Evolutionary conservation across 2,113 vertebrate species (phyloP), one percentile per base, ranked within the genome.

Genomic region (Festucalex cinctus): DNA sequence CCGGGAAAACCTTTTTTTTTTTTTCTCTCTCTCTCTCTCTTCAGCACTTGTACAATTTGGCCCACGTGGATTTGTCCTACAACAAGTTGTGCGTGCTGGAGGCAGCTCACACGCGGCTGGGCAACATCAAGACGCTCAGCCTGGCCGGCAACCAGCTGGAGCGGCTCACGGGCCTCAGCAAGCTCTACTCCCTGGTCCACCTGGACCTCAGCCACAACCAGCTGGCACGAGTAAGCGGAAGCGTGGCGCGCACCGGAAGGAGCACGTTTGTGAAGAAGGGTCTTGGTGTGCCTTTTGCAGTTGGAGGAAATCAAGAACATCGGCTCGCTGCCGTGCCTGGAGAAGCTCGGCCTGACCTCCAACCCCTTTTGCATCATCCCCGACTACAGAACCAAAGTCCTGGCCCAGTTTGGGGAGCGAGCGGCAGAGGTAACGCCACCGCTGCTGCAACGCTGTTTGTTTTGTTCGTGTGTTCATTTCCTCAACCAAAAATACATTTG

Each of bases 321-420:
- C 1, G 93, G 95, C 60, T 88, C 63, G 57, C 91, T 99, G 7
- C 97, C 97, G 0, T 99, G 97, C 83, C 84, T 99, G 67, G 97
- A 99, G 85, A 94, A 92, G 5, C 90, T 99, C 71, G 70, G 86
- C 32, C 86, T 99, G 65, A 88, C 89, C 64, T 91, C 84, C 82
- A 99, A 98, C 73, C 96, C 96, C 0, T 63, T 99, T 86, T 95
- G 94, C 85, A 97, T 98, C 89, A 94, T 96, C 82, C 96, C 97
- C 0, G 97, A 99, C 85, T 99, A 98, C 88, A 91, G 97, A 80
- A 98, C 97, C 77, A 98, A 97, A 88, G 95, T 98, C 35, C 91
- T 99, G 19, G 94, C 97, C 28, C 96, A 95, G 89, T 98, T 98
- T 71, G 96, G 95, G 73, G 97, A 98, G 76, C 89, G 97, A 12